These are phyloP conservation scores for Drosophila histrio DNA, from an alignment of 2,888 invertebrate genomes.

Conservation along the genomic window DNA sequence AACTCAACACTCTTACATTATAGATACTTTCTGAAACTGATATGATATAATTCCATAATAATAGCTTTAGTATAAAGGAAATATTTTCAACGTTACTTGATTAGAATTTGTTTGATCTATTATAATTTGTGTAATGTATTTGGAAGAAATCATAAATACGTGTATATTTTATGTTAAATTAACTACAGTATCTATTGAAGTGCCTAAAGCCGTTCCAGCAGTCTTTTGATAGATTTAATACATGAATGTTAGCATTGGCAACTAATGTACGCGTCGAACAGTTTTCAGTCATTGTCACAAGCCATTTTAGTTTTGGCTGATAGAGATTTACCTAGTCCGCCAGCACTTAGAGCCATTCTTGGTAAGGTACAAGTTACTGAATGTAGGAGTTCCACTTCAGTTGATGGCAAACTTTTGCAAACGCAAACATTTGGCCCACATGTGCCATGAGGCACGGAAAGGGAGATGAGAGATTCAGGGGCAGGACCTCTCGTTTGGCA, in stretches of 20 bases:
- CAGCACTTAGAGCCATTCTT: background rate
- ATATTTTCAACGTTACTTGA: too few species aligned
- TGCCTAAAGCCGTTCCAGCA: too few species aligned
- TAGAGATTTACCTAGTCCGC: background rate
- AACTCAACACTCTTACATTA: too few species aligned
- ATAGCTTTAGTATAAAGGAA: too few species aligned
- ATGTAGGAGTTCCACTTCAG: constrained; percentile 9
- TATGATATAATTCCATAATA: too few species aligned
- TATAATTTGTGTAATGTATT: too few species aligned
- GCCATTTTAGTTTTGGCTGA: constrained; percentile 2
- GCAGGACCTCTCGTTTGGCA: constrained; percentile 58
- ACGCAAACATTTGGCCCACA: constrained; percentile 43
- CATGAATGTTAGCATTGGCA: background rate
- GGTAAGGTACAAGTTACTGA: background rate
- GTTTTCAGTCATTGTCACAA: constrained; percentile 9
- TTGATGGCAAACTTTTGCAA: constrained; percentile 41
- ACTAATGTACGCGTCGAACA: background rate
- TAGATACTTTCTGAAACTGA: too few species aligned
- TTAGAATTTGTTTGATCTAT: too few species aligned
- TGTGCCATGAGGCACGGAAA: background rate
- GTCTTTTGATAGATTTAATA: constrained; percentile 3
- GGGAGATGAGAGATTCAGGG: background rate
- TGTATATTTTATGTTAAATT: too few species aligned
- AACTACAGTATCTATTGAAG: too few species aligned
- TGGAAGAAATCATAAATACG: too few species aligned